Base-by-base conservation (phyloP, 2,888 invertebrate genomes). In the Caenorhabditis japonica region DNA sequence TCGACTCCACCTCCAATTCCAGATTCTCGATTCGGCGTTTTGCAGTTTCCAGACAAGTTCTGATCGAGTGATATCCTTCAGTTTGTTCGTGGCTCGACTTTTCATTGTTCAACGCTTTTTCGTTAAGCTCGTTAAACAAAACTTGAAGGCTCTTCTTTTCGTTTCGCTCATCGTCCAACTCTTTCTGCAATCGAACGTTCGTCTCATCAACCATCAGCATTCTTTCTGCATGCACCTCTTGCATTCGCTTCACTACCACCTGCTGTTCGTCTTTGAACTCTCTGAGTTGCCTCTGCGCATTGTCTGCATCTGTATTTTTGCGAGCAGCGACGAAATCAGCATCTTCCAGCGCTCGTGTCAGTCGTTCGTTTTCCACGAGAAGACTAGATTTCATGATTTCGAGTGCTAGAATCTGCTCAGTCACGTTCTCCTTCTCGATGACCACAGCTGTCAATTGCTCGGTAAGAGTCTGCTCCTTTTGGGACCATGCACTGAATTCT, bases 81-180 rank as follows among this genome's bases (percentile, higher is more conserved):
- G n/a, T 39, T 2, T 47, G 17, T 12, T 53, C 46, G 30, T 62
- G 62, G 12, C 3, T 39, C 13, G 36, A 36, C n/a, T 19, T 46
- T 23, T 62, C 62, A 4, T 5, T 10, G 1, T 15, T 23, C 27
- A 62, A 7, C 5, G 27, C 44, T 4, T 53, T 46, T 17, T 38
- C 52, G n/a, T 62, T 38, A 5, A 62, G 13, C 10, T 62, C 62
- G 39, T 46, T 34, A 13, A 53, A 17, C 3, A 62, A n/a, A 5
- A 7, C 7, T 10, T 38, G 21, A 8, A 62, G 23, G 4, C 25
- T 30, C 12, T 30, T 46, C n/a, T 46, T 62, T 2, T 62, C 46
- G 3, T 19, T 27, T 8, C 30, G 46, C 13, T 53, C 53, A 5
- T 21, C 46, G 1, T 62, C 23, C 15, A 62, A 27, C 15, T 53